Conservation (phyloP, 1,140 invertebrate species). For the Musca domestica region DNA sequence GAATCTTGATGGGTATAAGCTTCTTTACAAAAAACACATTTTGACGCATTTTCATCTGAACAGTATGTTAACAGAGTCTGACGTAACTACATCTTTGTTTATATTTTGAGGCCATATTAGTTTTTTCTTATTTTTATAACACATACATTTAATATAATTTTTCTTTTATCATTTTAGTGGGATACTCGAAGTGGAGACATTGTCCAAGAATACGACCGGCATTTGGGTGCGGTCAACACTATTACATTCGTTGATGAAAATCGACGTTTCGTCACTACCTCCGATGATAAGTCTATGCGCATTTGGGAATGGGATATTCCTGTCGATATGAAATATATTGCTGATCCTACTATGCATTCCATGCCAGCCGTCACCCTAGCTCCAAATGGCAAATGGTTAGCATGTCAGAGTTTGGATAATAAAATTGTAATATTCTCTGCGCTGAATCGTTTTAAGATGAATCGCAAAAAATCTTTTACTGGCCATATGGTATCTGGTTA, state of each 20-base stretch:
- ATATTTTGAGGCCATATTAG: too few relatives aligned
- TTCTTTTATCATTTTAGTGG: conserved; percentile 70
- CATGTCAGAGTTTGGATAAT: conserved; percentile 99
- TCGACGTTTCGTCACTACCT: conserved; percentile 94
- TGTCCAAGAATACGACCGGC: conserved; percentile 97
- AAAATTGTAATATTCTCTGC: conserved; percentile 98
- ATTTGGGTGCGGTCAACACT: conserved; percentile 97
- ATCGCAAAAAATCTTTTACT: conserved; percentile 95
- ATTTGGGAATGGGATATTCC: conserved; percentile 99
- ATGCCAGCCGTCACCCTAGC: conserved; percentile 94
- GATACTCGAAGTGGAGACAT: conserved; percentile 92
- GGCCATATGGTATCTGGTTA: conserved; percentile 99
- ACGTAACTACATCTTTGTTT: too few relatives aligned
- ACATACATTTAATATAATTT: too few relatives aligned
- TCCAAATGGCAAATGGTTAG: conserved; percentile 98
- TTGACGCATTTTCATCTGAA: too few relatives aligned
- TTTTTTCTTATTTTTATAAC: too few relatives aligned
- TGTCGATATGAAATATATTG: conserved; percentile 99
- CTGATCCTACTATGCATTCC: conserved; percentile 99
- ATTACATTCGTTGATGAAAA: conserved; percentile 99
- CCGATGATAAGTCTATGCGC: conserved; percentile 96
- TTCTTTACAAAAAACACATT: too few relatives aligned
- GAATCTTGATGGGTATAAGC: too few relatives aligned
- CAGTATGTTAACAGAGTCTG: too few relatives aligned
- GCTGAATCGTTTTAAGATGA: conserved; percentile 94